These are phyloP conservation scores for Agapornis canus DNA, from an alignment of 2,797 vertebrate species.

Conservation along the genomic window DNA sequence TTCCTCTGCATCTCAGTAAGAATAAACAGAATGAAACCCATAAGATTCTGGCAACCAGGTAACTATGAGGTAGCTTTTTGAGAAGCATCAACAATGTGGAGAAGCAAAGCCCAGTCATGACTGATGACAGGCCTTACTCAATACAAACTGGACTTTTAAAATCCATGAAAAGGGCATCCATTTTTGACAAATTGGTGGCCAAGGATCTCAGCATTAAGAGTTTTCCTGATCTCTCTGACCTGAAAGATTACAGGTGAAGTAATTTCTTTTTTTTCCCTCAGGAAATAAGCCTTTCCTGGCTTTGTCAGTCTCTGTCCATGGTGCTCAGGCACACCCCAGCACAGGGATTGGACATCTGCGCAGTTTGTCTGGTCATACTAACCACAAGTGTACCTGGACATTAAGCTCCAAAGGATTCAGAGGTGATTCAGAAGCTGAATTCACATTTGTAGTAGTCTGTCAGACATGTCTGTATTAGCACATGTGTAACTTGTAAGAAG, in stretches of 20 bases:
- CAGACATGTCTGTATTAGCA: not conserved
- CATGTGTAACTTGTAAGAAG: not conserved
- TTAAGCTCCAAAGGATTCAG: not conserved
- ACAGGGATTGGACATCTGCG: fast-evolving
- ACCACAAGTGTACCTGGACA: not conserved
- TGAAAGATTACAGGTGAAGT: not conserved
- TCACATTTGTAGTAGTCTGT: not conserved
- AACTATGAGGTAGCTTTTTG: not conserved
- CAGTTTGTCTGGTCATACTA: not conserved
- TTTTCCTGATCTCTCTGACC: not conserved
- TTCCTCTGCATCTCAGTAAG: not conserved
- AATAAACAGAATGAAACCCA: not conserved
- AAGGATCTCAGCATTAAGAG: not conserved
- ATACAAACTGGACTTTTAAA: not conserved
- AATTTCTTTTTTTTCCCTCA: not conserved
- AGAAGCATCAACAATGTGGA: not conserved
- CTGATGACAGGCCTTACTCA: not conserved
- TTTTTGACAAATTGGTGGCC: not conserved
- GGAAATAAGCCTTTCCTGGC: not conserved
- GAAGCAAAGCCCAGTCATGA: not conserved
- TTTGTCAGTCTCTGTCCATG: conserved; percentile 42
- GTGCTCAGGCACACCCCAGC: not conserved
- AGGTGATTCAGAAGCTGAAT: not conserved
- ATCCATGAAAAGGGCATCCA: not conserved
- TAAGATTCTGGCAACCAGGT: not conserved